Evolutionary conservation across 2,113 vertebrate species (phyloP), one percentile per base, ranked within the genome.

Genomic region (Cinclus cinclus): DNA sequence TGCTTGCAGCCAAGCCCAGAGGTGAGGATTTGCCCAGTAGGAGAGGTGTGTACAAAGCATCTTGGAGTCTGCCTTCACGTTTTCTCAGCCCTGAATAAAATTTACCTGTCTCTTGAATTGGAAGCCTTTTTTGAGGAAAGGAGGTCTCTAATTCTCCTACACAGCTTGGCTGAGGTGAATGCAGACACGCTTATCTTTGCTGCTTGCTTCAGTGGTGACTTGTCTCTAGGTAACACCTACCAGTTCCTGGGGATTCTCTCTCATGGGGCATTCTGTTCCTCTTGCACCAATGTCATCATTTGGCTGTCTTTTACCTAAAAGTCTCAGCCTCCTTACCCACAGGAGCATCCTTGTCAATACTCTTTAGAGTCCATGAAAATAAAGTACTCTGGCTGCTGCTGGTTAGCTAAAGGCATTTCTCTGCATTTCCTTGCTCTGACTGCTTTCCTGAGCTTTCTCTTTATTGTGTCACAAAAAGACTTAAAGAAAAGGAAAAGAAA

Each of bases 391-490:
- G 75, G 70, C 81, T 94, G 81, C 75, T 87, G 58, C 74, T 94
- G 91, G 65, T 83, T 76, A 91, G 93, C 93, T 91, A 31, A 90
- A 87, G 84, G 91, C 91, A n/a, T 94, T 95, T 92, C 41, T 94
- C 77, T 89, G 74, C 41, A 14, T 89, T 95, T 83, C 37, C 39
- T 68, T 0, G 0, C 74, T 75, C 46, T 71, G 70, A 76, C 84
- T 92, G 46, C 63, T 76, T 89, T 92, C 33, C 42, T 79, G 55
- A n/a, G 46, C 41, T 86, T 82, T 77, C 30, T 91, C 70, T 76
- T 73, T 87, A 42, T 50, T 22, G 28, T 85, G 24, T 89, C 64
- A 50, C 23, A 76, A n/a, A n/a, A n/a, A n/a, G 39, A 68, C 59
- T 71, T 67, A 35, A 63, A 81, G 60, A n/a, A 82, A 37, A 23